phyloP scores from a whole-genome alignment of 2,797 vertebrate species.

The Cercopithecus neglectus region DNA sequence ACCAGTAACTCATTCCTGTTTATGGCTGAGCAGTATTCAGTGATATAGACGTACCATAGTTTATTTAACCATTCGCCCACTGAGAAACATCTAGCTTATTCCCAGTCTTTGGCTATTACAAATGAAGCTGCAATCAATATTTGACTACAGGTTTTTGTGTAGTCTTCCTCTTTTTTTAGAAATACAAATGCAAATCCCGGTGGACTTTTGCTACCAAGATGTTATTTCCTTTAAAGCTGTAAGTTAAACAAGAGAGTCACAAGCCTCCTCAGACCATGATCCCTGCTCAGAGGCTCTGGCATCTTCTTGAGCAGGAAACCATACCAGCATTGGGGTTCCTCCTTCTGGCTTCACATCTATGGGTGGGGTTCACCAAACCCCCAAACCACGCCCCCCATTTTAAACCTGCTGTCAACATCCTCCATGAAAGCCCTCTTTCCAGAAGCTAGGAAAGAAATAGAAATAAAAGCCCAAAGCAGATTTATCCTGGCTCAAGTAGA shows the following conservation, averaged over 20 bases:
- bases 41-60: background rate
- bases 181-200: background rate
- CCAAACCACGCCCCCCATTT: background rate
- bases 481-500: background rate
- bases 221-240: background rate
- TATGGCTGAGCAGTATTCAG: background rate
- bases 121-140: background rate
- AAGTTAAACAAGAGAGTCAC: background rate
- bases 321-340: background rate
- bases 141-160: background rate
- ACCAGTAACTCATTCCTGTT: background rate
- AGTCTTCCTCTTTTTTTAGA: background rate
- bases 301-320: background rate
- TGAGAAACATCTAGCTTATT: background rate
- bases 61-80: background rate
- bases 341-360: background rate
- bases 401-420: background rate
- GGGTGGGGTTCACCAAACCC: background rate
- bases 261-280: background rate
- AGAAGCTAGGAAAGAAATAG: slow-evolving; percentile 1
- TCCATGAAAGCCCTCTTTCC: background rate
- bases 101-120: background rate
- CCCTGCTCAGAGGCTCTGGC: background rate
- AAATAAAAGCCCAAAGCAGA: slow-evolving; percentile 8
- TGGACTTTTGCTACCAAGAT: background rate